Conservation (phyloP, 92 coral and sea anemone species). For the Nematostella vectensis region DNA sequence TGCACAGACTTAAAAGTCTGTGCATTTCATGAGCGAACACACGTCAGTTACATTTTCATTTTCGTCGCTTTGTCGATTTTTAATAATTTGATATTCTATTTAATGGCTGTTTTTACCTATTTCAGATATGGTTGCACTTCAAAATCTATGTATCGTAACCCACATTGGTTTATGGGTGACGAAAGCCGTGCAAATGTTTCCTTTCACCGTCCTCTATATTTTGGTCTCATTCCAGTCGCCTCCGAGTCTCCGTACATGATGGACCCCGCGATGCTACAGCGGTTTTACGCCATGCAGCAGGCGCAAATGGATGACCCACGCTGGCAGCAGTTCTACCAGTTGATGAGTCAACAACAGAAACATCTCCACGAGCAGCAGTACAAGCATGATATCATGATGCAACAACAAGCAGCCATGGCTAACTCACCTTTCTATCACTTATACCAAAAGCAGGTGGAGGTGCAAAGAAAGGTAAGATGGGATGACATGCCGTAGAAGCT, state of each 20-base stretch:
- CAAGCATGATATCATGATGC: slow-evolving; percentile 23
- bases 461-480: slow-evolving; percentile 16
- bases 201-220: no score
- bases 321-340: slow-evolving; percentile 66
- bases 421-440: slow-evolving; percentile 11
- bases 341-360: slow-evolving; percentile 36
- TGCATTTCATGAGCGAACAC: no score
- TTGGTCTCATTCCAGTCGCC: background rate
- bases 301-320: slow-evolving; percentile 53
- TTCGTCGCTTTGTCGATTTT: no score
- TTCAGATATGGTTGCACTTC: no score
- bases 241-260: slow-evolving; percentile 26
- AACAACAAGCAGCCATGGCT: slow-evolving; percentile 20
- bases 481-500: no score
- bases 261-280: slow-evolving; percentile 26
- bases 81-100: no score
- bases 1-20: no score
- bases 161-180: no score
- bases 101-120: no score
- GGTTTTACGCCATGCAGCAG: slow-evolving; percentile 52
- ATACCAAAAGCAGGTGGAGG: slow-evolving; percentile 26
- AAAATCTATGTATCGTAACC: no score
- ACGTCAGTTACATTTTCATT: no score
- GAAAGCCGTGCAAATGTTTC: no score
- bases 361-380: slow-evolving; percentile 56